Percentiles rank a stretch among this genome's conserved stretches.
These are phyloP conservation scores for Orthosia cruda DNA, from an alignment of 2,888 invertebrate genomes.

Conservation along the genomic window DNA sequence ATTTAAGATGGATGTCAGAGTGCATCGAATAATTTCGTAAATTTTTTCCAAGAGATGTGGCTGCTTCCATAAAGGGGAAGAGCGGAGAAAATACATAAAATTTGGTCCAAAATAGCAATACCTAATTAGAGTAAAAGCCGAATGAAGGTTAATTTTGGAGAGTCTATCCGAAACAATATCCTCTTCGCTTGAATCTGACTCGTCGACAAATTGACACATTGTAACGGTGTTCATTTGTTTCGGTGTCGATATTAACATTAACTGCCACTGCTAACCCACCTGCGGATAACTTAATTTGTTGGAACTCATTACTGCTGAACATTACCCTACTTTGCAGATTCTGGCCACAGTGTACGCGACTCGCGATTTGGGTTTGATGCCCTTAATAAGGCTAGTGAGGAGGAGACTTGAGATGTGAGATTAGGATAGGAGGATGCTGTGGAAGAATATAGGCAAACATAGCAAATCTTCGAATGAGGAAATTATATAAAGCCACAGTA, in stretches of 20 bases:
- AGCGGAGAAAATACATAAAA: too few species aligned
- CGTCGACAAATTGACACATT: conserved; percentile 22
- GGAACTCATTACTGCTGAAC: conserved; percentile 69
- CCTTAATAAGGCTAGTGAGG: neutral
- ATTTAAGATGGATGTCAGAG: too few species aligned
- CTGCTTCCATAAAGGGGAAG: too few species aligned
- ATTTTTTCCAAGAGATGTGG: too few species aligned
- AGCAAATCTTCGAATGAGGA: neutral
- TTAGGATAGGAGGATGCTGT: neutral
- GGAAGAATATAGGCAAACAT: neutral
- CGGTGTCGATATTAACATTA: conserved; percentile 52
- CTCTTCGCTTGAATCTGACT: neutral
- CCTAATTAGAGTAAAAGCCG: too few species aligned
- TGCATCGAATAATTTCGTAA: too few species aligned
- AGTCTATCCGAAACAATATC: too few species aligned
- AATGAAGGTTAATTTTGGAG: too few species aligned
- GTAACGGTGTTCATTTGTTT: conserved; percentile 58
- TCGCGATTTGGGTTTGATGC: conserved; percentile 4
- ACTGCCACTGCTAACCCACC: conserved; percentile 57
- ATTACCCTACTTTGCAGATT: conserved; percentile 71
- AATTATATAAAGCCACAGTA: neutral
- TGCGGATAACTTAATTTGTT: conserved; percentile 68
- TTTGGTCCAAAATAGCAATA: too few species aligned
- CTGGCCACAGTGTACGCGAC: conserved; percentile 44
- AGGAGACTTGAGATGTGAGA: neutral